phyloP scores from a whole-genome alignment of 2,113 vertebrate genomes.

The Columbina picui region DNA sequence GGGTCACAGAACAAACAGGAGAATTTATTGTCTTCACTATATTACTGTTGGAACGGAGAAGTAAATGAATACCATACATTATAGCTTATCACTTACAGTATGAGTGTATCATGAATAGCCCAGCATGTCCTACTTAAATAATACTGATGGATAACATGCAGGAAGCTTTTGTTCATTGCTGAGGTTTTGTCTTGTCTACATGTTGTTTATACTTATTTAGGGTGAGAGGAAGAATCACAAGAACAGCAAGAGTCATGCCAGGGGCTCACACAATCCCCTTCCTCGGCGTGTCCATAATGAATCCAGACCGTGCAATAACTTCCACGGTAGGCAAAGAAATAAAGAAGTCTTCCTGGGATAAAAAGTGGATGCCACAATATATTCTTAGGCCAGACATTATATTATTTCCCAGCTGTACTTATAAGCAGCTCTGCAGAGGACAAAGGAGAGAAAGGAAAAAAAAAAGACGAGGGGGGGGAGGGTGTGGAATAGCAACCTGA shows the following conservation, averaged over 20 bases:
- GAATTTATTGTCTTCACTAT: constrained; percentile 78
- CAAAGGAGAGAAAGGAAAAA: background rate
- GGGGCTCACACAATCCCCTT: background rate
- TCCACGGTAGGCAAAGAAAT: background rate
- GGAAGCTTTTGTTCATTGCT: constrained; percentile 69
- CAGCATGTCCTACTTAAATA: constrained; percentile 68
- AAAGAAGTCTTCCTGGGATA: constrained; percentile 2
- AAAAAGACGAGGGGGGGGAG: too few relatives aligned
- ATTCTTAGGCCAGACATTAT: background rate
- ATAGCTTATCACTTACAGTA: constrained; percentile 71
- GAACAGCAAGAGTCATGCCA: background rate
- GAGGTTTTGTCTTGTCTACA: constrained; percentile 66
- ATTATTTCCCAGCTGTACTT: constrained; percentile 39
- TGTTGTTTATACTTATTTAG: constrained; percentile 30
- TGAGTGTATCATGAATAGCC: constrained; percentile 67
- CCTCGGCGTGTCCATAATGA: background rate
- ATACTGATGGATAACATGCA: constrained; percentile 67
- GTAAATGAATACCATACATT: constrained; percentile 76
- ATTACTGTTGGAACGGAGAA: constrained; percentile 71
- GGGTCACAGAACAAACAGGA: constrained; percentile 80
- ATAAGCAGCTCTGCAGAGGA: constrained; percentile 26
- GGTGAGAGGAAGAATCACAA: background rate
- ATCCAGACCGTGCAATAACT: background rate
- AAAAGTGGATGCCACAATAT: constrained; percentile 37
- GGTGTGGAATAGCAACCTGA: background rate